Base-by-base conservation (phyloP, 2,888 invertebrate species). In the Yponomeuta malinellus region DNA sequence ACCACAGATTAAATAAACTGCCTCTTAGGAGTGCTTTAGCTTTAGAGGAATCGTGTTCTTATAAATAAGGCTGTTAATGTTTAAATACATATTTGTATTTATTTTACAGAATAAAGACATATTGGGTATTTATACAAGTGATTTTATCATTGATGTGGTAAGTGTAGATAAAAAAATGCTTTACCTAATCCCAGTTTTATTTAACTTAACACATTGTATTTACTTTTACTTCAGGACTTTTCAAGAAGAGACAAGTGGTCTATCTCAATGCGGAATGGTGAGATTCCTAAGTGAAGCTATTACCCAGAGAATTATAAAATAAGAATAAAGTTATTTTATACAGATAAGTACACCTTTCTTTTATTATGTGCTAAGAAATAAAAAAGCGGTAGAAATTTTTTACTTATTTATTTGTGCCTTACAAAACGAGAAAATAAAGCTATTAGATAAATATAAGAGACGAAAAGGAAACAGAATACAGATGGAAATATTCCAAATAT, bases 401-500 rank as follows among this genome's bases (percentile, higher is more conserved):
- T 43, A 37, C n/a, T 67, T 67, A 65, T 67, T 73, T 73, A 73
- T 73, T 72, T 74, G 75, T 75, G 75, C 59, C 69, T 70, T 69
- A 72, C 70, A 71, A 71, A 70, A 71, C 71, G 73, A 73, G 63
- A 63, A 71, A 72, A 71, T 37, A 68, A 67, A 37, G 72, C 65
- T 64, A 69, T 71, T 70, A 59, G 12, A 63, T 64, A 31, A 70
- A 72, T n/a, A 74, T 72, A 70, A 73, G 73, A 73, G 73, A 68
- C 71, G 74, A 72, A 68, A 72, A 63, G 37, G 48, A 63, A 70
- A 43, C 9, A 43, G 8, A 43, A 43, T 43, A 43, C 43, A 43
- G 8, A 72, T 72, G 70, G 70, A 71, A 72, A 71, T 70, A 71
- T 48, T 72, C 70, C 71, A 72, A 72, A 73, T 76, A 73, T 75